Base-by-base conservation (phyloP, 2,797 vertebrate genomes). In the Acanthopagrus latus region DNA sequence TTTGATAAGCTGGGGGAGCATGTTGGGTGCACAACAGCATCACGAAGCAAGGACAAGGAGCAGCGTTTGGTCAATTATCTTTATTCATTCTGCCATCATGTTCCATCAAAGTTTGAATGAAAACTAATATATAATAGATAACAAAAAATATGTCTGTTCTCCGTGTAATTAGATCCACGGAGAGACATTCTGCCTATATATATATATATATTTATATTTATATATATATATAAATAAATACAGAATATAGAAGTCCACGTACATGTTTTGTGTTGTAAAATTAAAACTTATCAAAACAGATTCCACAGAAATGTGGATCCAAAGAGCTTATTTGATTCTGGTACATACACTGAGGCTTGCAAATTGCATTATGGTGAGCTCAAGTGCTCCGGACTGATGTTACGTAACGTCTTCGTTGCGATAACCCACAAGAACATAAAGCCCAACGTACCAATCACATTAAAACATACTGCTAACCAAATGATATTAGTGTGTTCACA, bases 271-370 rank as follows among this genome's bases (percentile, higher is more conserved):
- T 76, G 68, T 57, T 80, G 78, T 80, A 88, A 90, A 86, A 86
- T 33, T 59, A 85, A 89, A 85, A 81, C 70, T 56, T 82, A 60
- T 78, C 70, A 87, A 87, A 88, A 74, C 43, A 68, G 78, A 77
- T 89, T 84, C 91, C 88, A 79, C 56, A 80, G 7, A 73, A 82
- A 80, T 64, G 64, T 76, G 80, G 74, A 91, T 89, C 64, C 77
- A 33, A 78, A 64, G 71, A 93, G 91, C 91, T 93, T 94, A 93
- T 93, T 86, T 82, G 89, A 91, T 92, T 93, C 91, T 92, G 92
- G 86, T 82, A 71, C 66, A 87, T 71, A 74, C 78, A 89, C 81
- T 85, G 91, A 93, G 89, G 83, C 76, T 78, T 90, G 50, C 52
- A 78, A 54, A 78, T 77, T 73, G 82, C 54, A 69, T 83, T 76